Evolutionary conservation across 1,140 invertebrate genomes (phyloP), one percentile per base, ranked within the genome.

Genomic region (Aphelinus certus): DNA sequence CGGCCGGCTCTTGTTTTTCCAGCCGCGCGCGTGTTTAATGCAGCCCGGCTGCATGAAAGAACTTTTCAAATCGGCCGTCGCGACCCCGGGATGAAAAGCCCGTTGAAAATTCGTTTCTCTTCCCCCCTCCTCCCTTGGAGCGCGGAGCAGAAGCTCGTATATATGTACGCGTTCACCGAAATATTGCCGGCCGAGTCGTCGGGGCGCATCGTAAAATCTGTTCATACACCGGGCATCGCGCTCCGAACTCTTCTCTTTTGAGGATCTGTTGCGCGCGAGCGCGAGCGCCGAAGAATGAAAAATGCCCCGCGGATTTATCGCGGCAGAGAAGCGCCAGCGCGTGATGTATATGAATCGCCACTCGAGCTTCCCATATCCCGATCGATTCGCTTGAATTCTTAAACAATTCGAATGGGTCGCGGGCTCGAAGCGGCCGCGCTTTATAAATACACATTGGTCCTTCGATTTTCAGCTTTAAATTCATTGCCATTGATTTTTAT

Each of bases 1-100:
- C 58, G 43, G 48, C 48, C 57, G n/a, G 51, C 5, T 60, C 43
- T 43, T 49, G 4, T 42, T 68, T 68, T 57, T 69, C 55, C 56
- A 62, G 43, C 26, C 26, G 26, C 26, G 26, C 26, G 26, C 47
- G 58, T 60, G 55, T 71, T 70, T 75, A 75, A 64, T 71, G 73
- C 66, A 73, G 64, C 63, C 26, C 10, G 10, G 46, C 61, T 48
- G 63, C 63, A 51, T 67, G 66, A 61, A 49, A 63, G n/a, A 62
- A 68, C 73, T 62, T 74, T 74, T 74, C 69, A 74, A 74, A 74
- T 74, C 60, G 73, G 58, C 62, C 45, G 63, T 61, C 53, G 10
- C 56, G 56, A 68, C 62, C 66, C 9, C 51, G 26, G 66, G 70
- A 74, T 64, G 53, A 71, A 67, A 74, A 77, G 70, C 51, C 49